A percentile compares a stretch with the other conserved stretches of the same genome.
These are phyloP conservation scores for Scaptomyza cyrtandrae DNA, from an alignment of 2,888 invertebrate genomes.

Conservation along the genomic window DNA sequence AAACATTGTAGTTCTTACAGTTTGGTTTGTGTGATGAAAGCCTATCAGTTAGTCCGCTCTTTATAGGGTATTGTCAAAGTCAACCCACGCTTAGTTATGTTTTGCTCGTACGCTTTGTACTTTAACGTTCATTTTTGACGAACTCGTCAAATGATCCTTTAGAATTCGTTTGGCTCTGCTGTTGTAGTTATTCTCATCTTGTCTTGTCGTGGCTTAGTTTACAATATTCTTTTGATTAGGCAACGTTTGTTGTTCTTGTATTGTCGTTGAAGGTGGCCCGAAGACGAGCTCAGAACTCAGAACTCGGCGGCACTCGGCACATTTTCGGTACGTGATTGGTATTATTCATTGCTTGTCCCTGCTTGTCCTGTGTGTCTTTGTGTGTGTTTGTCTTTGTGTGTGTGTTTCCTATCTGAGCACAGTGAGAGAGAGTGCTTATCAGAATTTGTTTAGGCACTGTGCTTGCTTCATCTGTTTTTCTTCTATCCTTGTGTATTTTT, in stretches of 20 bases:
- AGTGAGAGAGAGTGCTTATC: constrained; percentile 63
- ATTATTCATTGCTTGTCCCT: constrained; percentile 79
- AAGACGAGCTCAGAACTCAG: not conserved
- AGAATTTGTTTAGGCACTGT: constrained; percentile 74
- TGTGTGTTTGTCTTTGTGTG: not conserved
- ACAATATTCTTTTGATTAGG: constrained; percentile 76
- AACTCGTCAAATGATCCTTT: constrained; percentile 64
- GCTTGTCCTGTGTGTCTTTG: constrained; percentile 52
- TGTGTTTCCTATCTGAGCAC: constrained; percentile 37
- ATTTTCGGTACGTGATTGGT: constrained; percentile 73
- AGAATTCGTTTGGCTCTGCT: constrained; percentile 46
- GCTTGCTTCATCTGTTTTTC: constrained; percentile 8
- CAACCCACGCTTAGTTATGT: not conserved
- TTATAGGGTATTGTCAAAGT: constrained; percentile 26
- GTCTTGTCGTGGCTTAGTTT: constrained; percentile 72
- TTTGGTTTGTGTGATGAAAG: not conserved
- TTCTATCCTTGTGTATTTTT: constrained; percentile 9
- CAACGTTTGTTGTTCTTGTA: constrained; percentile 13
- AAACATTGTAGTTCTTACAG: not conserved
- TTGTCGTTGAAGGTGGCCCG: constrained; percentile 47
- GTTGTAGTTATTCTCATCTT: constrained; percentile 32
- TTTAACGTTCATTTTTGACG: constrained; percentile 34
- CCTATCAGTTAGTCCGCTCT: not conserved
- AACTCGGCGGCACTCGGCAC: constrained; percentile 1
- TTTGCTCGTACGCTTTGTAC: not conserved